Evolutionary conservation across 2,113 vertebrate species (phyloP), one percentile per base, ranked within the genome.

Genomic region (Gobiocypris rarus): DNA sequence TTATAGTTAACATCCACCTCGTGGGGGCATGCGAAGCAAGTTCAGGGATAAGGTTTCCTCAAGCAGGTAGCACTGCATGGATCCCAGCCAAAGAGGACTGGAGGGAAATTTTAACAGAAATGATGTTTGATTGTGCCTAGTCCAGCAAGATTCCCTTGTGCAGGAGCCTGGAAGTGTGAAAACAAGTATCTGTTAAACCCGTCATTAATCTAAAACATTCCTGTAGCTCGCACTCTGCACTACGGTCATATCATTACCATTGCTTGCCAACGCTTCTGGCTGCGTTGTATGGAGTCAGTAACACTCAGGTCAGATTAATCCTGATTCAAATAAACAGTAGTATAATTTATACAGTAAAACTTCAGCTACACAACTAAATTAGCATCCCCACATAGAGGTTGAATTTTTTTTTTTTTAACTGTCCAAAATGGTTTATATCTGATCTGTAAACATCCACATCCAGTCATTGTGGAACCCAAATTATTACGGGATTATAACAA

Each of bases 1-100:
- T 91, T 91, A 92, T 81, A 38, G 43, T 80, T 82, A 24, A 1
- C 22, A 85, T 81, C 61, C 31, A 2, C 17, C 65, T 82, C 70
- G 4, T 61, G 63, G 48, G 63, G 63, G 69, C 59, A 15, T 48
- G 52, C 24, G 45, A 67, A 74, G 75, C 13, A 41, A 50, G 56
- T 26, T 81, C 85, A 56, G 81, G 56, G 70, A 81, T 87, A 79
- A 38, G 13, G 70, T 88, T 86, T 85, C 86, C 8, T 28, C n/a
- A 76, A 38, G 85, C 81, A 73, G 59, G 31, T 70, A 87, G 88
- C 31, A 61, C 22, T 54, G 28, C 26, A 43, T 48, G 34, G 26
- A 70, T 9, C 48, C 9, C 24, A 26, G 59, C 79, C 69, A 82
- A 71, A 82, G 22, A 24, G n/a, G 15, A 65, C 31, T 38, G 56